Percentiles rank a stretch among this genome's conserved stretches.
Conservation (phyloP, 2,888 invertebrate species). For the Diaperis boleti region DNA sequence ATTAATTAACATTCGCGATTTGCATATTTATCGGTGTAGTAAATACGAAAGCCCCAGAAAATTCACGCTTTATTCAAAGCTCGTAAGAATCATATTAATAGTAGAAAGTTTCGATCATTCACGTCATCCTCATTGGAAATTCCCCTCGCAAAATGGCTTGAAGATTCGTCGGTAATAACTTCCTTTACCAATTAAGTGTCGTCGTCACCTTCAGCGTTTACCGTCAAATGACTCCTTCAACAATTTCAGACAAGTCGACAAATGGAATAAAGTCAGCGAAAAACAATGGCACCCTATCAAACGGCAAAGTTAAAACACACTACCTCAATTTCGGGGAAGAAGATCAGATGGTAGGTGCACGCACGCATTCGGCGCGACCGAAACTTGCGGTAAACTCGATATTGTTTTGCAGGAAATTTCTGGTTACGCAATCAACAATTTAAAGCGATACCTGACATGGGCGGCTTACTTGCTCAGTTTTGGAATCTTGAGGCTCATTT, state of each 20-base stretch:
- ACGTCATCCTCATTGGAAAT: too few species aligned
- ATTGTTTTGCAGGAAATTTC: conserved; percentile 74
- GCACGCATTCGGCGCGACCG: conserved; percentile 77
- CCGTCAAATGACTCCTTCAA: conserved; percentile 94
- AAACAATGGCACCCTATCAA: conserved; percentile 33
- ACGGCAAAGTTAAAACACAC: conserved; percentile 43
- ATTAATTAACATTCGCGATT: too few species aligned
- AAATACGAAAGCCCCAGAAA: too few species aligned
- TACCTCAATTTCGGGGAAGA: conserved; percentile 60
- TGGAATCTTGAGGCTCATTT: conserved; percentile 83
- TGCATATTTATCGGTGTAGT: too few species aligned
- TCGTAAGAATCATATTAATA: too few species aligned
- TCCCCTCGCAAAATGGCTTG: too few species aligned
- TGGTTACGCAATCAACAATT: conserved; percentile 73
- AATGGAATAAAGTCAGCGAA: conserved; percentile 27
- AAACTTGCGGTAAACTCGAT: conserved; percentile 69
- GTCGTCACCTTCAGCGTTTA: too few species aligned
- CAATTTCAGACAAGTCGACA: conserved; percentile 7
- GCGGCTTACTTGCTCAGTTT: conserved; percentile 75
- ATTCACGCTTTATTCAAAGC: too few species aligned
- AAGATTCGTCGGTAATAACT: too few species aligned
- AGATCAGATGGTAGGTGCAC: conserved; percentile 58
- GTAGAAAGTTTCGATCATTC: too few species aligned
- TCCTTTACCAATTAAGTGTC: too few species aligned
- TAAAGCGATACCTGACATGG: conserved; percentile 68